Base-by-base conservation (phyloP, 1,140 invertebrate genomes). In the Dysdera silvatica region DNA sequence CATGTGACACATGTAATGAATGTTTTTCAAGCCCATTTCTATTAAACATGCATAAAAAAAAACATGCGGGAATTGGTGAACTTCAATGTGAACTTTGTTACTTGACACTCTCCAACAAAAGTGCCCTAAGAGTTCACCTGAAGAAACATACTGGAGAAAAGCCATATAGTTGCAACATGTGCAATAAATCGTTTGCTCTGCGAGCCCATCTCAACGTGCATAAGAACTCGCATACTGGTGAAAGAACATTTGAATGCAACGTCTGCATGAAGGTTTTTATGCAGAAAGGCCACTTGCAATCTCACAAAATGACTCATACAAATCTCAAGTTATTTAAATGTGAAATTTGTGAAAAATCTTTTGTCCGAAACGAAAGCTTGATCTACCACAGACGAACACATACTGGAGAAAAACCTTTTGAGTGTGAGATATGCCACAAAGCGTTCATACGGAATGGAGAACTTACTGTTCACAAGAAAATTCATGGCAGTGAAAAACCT, bases 351-450 rank as follows among this genome's bases (percentile, higher is more conserved):
- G 56, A 49, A 0, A 59, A 59, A 37, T 33, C 32, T n/a, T 59
- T 49, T 28, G 48, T 59, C 43, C 28, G 23, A 26, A 48, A 37
- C 28, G 45, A 47, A 12, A 28, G 56, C 10, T 28, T 59, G 14
- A 59, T 49, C 28, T 47, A 59, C 18, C 56, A 59, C 31, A 3
- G 48, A 20, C 43, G 48, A 10, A 49, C 31, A 10, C 56, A 59
- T 29, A 49, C 35, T 33, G 32, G 35, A 12, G 45, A 49, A 2
- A 59, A 59, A 26, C 56, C 56, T 4, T 47, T 49, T 37, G 56
- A 37, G 4, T 61, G 58, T 24, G 53, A 29, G 1, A 52, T 61
- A n/a, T 61, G 58, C 48, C 51, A 52, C 6, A 61, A 61, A 31
- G 47, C 47, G 29, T 61, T 61, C 26, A n/a, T 37, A 8, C 47